These are phyloP conservation scores for Candoia aspera DNA, from an alignment of 2,113 vertebrate genomes.

Conservation along the genomic window DNA sequence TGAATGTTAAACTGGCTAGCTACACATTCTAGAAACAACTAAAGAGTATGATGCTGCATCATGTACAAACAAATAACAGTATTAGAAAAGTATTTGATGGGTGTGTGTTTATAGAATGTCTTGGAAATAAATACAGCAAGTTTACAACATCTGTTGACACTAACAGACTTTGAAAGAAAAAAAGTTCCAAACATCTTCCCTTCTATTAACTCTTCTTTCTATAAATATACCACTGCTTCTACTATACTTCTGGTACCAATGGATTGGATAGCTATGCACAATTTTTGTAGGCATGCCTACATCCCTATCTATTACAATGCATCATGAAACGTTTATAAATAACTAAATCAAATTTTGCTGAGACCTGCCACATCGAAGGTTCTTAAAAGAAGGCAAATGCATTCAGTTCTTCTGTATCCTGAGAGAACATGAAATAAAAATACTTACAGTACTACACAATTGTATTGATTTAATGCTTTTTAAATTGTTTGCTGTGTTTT, in stretches of 20 bases:
- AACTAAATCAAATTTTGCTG: neutral
- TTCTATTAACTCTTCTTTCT: neutral
- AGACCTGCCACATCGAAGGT: neutral
- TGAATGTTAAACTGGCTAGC: rapidly evolving
- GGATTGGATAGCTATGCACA: rapidly evolving
- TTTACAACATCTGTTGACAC: neutral
- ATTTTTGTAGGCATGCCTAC: rapidly evolving
- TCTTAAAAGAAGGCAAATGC: neutral
- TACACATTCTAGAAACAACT: rapidly evolving
- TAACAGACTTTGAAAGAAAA: neutral
- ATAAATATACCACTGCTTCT: neutral
- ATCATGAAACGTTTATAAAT: neutral
- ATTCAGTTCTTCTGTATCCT: neutral
- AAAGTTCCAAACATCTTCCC: neutral
- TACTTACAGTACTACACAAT: neutral
- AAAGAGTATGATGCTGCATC: neutral
- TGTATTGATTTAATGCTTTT: neutral
- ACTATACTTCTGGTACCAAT: rapidly evolving
- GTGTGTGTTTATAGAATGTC: neutral
- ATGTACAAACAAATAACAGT: neutral
- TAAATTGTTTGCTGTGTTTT: neutral
- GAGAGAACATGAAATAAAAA: neutral
- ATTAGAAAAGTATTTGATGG: neutral
- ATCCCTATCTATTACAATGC: neutral
- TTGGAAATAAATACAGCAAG: slow-evolving; percentile 27